Base-by-base conservation (phyloP, 1,140 invertebrate species). In the Chrysomallon squamiferum region DNA sequence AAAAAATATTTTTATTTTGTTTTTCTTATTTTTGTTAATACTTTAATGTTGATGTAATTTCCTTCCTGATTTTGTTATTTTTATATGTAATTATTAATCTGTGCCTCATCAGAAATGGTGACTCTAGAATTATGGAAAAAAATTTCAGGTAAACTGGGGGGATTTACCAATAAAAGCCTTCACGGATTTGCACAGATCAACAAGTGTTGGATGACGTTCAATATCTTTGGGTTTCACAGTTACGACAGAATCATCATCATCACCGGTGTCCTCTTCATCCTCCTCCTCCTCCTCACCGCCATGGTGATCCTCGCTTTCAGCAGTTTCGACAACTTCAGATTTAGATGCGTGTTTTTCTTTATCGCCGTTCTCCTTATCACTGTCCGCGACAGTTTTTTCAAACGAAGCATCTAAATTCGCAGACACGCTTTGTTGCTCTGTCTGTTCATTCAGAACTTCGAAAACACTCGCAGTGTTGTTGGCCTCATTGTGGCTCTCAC, bases 91-190 rank as follows among this genome's bases (percentile, higher is more conserved):
- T n/a, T n/a, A n/a, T n/a, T n/a, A n/a, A n/a, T n/a, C n/a, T n/a
- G n/a, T n/a, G n/a, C n/a, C n/a, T n/a, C n/a, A n/a, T n/a, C n/a
- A n/a, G n/a, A n/a, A n/a, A n/a, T n/a, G n/a, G n/a, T n/a, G n/a
- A n/a, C n/a, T n/a, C n/a, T n/a, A n/a, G n/a, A n/a, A n/a, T n/a
- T n/a, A n/a, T n/a, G n/a, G n/a, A n/a, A n/a, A n/a, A n/a, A n/a
- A n/a, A n/a, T n/a, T n/a, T n/a, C n/a, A n/a, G n/a, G n/a, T n/a
- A n/a, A n/a, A n/a, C n/a, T n/a, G n/a, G n/a, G n/a, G n/a, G n/a
- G n/a, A 49, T 62, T 65, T 70, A 79, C 80, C 80, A 69, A 82
- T 72, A 52, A 82, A 63, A 54, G 75, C 80, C 65, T 76, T 80
- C 38, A 82, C 65, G 41, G 69, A 73, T 52, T 76, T 77, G 22